A percentile compares a stretch with the other conserved stretches of the same genome.
Evolutionary conservation across 2,888 invertebrate species (phyloP).

Genomic region (Nesidiocoris tenuis): DNA sequence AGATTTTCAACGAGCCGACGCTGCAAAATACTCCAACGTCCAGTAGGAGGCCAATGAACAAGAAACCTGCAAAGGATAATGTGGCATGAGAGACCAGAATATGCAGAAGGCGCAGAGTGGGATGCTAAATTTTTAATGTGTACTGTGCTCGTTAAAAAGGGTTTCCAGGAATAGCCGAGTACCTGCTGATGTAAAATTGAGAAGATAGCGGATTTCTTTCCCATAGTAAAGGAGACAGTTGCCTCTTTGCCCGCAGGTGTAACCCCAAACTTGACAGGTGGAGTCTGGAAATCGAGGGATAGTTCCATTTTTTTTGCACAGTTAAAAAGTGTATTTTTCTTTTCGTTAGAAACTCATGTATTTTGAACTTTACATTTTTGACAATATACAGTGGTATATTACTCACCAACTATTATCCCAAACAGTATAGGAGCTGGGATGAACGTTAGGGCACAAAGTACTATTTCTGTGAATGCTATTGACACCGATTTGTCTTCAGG

Average conservation of each 20-base stretch:
- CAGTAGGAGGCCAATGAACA: constrained; percentile 21
- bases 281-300: constrained; percentile 54
- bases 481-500: constrained; percentile 54
- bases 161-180: not conserved
- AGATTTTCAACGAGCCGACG: constrained; percentile 31
- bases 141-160: too few relatives aligned
- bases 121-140: too few relatives aligned
- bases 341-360: too few relatives aligned
- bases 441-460: constrained; percentile 53
- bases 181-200: constrained; percentile 53
- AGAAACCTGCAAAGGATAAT: constrained; percentile 9
- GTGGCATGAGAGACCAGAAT: too few relatives aligned
- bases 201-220: constrained; percentile 52
- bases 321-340: too few relatives aligned
- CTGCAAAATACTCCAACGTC: constrained; percentile 32
- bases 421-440: constrained; percentile 57
- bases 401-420: constrained; percentile 55
- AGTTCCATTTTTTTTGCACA: too few relatives aligned
- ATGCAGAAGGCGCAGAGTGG: too few relatives aligned
- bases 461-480: constrained; percentile 52
- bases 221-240: constrained; percentile 57
- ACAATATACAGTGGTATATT: too few relatives aligned
- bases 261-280: constrained; percentile 56
- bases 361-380: too few relatives aligned
- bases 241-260: constrained; percentile 54